Evolutionary conservation across 2,113 vertebrate genomes (phyloP).

Genomic region (Cyprinodon variegatus): DNA sequence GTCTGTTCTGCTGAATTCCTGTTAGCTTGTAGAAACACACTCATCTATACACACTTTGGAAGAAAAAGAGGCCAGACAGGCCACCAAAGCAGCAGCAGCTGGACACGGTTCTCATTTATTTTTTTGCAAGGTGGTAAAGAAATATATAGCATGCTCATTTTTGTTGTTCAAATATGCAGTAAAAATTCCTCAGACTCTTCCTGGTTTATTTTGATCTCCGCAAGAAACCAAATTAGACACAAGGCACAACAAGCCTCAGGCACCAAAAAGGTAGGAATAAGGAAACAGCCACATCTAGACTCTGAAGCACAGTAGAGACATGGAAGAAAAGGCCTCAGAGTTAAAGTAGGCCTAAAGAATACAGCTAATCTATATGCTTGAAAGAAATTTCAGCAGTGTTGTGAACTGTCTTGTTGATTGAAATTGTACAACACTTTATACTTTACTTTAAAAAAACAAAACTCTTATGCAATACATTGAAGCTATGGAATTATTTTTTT

Average conservation of each 20-base stretch:
- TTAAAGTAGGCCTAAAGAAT: not conserved
- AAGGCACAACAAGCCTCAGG: constrained; percentile 59
- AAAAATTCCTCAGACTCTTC: constrained; percentile 67
- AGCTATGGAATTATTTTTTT: too few species aligned
- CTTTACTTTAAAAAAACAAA: not conserved
- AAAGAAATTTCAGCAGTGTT: not conserved
- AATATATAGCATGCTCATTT: constrained; percentile 45
- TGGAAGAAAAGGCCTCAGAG: not conserved
- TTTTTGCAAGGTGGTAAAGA: constrained; percentile 62
- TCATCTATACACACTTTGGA: not conserved
- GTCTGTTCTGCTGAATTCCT: not conserved
- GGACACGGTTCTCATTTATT: constrained; percentile 47
- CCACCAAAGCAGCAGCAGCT: constrained; percentile 24
- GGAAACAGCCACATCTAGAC: constrained; percentile 37
- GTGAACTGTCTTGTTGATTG: not conserved
- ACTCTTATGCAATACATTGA: too few species aligned
- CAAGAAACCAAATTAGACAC: constrained; percentile 67
- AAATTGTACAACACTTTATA: not conserved
- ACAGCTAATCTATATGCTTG: not conserved
- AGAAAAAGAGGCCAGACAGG: constrained; percentile 4
- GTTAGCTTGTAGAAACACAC: not conserved
- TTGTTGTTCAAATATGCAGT: constrained; percentile 56
- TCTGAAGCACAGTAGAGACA: not conserved
- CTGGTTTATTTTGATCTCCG: constrained; percentile 66
- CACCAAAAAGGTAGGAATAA: constrained; percentile 47